Evolutionary conservation across 2,113 vertebrate species (phyloP).

Genomic region (Aramus guarauna): DNA sequence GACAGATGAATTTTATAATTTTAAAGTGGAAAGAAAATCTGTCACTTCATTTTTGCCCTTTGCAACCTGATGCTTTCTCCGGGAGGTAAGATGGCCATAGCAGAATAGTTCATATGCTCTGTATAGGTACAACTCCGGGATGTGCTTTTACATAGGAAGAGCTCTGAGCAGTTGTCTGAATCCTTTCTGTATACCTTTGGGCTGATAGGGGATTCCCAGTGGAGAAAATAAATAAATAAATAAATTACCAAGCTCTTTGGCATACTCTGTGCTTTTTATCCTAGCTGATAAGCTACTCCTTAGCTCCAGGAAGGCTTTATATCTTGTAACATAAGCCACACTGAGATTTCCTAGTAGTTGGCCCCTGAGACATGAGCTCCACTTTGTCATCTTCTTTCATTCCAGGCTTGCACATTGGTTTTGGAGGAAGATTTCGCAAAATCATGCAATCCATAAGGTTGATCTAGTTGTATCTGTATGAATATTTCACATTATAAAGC

Average conservation of each 20-base stretch:
- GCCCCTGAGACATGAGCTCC: background rate
- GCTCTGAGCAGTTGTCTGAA: background rate
- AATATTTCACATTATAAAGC: background rate
- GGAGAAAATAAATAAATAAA: background rate
- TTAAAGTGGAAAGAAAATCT: background rate
- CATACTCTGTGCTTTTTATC: background rate
- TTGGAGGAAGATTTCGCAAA: background rate
- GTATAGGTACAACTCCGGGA: accelerated
- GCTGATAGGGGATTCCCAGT: background rate
- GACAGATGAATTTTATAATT: background rate
- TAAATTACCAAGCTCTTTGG: background rate
- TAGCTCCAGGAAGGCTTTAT: background rate
- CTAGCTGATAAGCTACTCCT: background rate
- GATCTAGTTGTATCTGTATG: background rate
- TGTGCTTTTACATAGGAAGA: background rate
- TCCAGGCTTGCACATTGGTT: background rate
- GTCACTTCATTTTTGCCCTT: background rate
- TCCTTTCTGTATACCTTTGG: background rate
- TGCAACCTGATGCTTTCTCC: background rate
- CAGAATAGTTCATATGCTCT: accelerated
- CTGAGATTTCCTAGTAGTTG: background rate
- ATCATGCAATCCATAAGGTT: background rate
- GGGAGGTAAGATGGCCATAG: accelerated
- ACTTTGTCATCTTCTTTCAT: background rate
- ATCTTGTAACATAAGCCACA: background rate